These are phyloP conservation scores for Pterostichus niger DNA, from an alignment of 2,888 invertebrate genomes.

Conservation along the genomic window DNA sequence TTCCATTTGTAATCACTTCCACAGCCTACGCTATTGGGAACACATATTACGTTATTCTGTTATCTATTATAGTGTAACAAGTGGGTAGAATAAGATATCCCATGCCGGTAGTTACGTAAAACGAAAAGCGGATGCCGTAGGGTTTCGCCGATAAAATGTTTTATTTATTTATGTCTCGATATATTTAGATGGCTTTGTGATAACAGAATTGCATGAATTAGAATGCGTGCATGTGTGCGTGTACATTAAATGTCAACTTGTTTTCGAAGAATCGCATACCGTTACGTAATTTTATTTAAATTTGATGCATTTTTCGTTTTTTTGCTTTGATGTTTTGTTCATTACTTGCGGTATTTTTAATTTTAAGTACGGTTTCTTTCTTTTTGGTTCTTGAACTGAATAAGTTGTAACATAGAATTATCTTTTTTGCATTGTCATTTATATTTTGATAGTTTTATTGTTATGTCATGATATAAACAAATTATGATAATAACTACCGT, in stretches of 20 bases:
- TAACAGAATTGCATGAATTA: not conserved
- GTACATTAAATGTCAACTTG: slow-evolving; percentile 55
- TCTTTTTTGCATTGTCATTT: not conserved
- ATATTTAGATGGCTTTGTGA: not conserved
- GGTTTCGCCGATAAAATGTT: not conserved
- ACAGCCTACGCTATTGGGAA: slow-evolving; percentile 27
- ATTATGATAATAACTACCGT: not conserved
- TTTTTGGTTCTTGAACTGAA: not conserved
- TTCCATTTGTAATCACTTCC: slow-evolving; percentile 45
- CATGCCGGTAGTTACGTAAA: slow-evolving; percentile 54
- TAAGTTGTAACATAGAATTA: not conserved
- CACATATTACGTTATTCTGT: slow-evolving; percentile 32
- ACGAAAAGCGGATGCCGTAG: slow-evolving; percentile 19
- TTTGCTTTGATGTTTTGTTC: not conserved
- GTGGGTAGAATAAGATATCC: slow-evolving; percentile 19
- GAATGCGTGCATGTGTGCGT: slow-evolving; percentile 5
- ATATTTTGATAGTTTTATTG: not conserved
- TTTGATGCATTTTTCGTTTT: slow-evolving; percentile 50
- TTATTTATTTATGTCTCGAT: slow-evolving; percentile 19
- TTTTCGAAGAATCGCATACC: slow-evolving; percentile 25
- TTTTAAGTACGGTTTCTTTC: slow-evolving; percentile 31
- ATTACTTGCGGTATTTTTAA: slow-evolving; percentile 31
- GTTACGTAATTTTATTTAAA: slow-evolving; percentile 56
- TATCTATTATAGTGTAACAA: slow-evolving; percentile 25
- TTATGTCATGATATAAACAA: not conserved